Percentiles rank a stretch among this genome's conserved stretches.
Evolutionary conservation across 2,113 vertebrate genomes (phyloP).

Genomic region (Myotis lucifugus): DNA sequence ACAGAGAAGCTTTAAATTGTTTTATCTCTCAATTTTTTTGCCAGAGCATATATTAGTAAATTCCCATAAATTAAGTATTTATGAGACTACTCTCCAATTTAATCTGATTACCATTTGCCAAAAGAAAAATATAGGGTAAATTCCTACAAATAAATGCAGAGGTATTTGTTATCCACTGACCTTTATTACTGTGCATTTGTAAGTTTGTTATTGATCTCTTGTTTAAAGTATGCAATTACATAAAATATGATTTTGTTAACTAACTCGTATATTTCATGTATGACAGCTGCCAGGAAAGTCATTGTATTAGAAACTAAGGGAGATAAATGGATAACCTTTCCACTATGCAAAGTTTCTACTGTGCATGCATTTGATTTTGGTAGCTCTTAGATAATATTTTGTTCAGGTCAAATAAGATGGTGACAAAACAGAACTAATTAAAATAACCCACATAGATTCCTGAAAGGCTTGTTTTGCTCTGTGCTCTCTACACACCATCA

Average conservation of each 20-base stretch:
- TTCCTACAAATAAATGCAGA: background rate
- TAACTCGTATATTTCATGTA: constrained; percentile 31
- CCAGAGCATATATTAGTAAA: background rate
- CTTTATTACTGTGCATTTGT: constrained; percentile 34
- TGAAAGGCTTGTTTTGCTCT: background rate
- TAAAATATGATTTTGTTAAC: constrained; percentile 51
- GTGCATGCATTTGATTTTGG: background rate
- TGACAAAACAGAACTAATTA: constrained; percentile 34
- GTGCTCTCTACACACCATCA: rapidly evolving
- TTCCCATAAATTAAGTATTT: background rate
- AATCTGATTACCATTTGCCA: background rate
- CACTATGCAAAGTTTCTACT: constrained; percentile 3
- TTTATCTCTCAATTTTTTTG: background rate
- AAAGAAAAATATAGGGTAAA: background rate
- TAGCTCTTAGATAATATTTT: background rate
- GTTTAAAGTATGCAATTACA: constrained; percentile 45
- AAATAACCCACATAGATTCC: background rate
- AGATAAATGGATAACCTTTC: constrained; percentile 60
- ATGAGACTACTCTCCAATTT: background rate
- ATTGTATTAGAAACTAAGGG: constrained; percentile 27
- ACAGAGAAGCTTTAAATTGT: background rate
- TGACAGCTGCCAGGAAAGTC: background rate
- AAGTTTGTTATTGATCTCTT: constrained; percentile 21
- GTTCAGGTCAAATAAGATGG: background rate
- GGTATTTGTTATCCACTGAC: constrained; percentile 14